phyloP scores from a whole-genome alignment of 30 jellyfish, hydroid and myxozoan genomes.

The Aurelia aurita complex sp. Pacific region DNA sequence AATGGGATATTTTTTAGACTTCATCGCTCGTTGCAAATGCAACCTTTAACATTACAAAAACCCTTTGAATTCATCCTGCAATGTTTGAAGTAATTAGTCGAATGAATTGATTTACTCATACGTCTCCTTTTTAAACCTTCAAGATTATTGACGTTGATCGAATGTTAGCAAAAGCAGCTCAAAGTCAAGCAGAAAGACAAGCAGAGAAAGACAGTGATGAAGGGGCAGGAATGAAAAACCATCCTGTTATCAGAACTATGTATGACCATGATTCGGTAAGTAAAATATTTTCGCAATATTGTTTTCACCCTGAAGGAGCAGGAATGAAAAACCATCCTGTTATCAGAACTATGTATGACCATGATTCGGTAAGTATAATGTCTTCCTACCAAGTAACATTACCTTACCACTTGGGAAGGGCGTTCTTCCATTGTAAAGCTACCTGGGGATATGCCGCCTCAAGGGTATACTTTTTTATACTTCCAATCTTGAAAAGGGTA shows the following conservation, averaged over 20 bases:
- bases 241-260: conserved; percentile 99
- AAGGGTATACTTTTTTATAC: too few species aligned
- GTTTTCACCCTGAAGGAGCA: conserved; percentile 57
- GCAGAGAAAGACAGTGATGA: conserved; percentile 95
- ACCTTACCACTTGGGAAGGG: too few species aligned
- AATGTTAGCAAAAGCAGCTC: conserved; percentile 98
- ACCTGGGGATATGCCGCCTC: too few species aligned
- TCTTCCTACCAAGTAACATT: background rate
- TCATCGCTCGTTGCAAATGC: too few species aligned
- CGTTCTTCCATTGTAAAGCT: too few species aligned
- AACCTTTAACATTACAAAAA: too few species aligned
- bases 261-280: conserved; percentile 97
- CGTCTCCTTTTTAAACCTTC: background rate
- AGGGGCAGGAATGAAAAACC: conserved; percentile 95
- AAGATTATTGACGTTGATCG: conserved; percentile 94
- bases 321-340: conserved; percentile 99
- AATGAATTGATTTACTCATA: background rate
- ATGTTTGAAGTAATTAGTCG: background rate
- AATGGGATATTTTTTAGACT: too few species aligned
- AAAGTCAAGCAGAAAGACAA: conserved; percentile 95
- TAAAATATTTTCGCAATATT: background rate
- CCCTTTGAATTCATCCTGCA: background rate
- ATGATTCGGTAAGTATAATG: conserved; percentile 74
- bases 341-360: conserved; percentile 98
- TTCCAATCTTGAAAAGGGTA: too few species aligned